Evolutionary conservation across 1,140 invertebrate genomes (phyloP), one percentile per base, ranked within the genome.

Genomic region (Streblospio benedicti): DNA sequence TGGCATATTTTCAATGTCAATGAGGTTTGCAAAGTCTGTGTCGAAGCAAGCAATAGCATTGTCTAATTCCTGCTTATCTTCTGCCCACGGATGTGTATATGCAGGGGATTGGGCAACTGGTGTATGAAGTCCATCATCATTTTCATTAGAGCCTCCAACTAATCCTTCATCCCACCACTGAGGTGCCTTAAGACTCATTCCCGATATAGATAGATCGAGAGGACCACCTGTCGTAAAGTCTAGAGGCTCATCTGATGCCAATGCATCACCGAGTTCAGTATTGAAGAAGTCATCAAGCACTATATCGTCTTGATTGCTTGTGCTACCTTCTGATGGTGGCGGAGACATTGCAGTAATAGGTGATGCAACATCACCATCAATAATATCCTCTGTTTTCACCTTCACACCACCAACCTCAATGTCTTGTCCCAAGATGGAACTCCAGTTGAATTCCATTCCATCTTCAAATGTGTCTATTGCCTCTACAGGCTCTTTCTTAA

Each of bases 361-460:
- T 14, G 49, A 31, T 31, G 58, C 61, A 35, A 67, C 66, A 31
- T 64, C 61, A 49, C 65, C 65, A 38, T 71, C 68, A 38, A 76
- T 61, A 18, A 76, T 69, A 16, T 74, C 68, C 62, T 76, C 76
- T 4, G 76, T 74, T 68, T 78, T 77, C 28, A 79, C 69, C 54
- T 60, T 67, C 12, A 72, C 63, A 6, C 76, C 76, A 44, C 69
- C 73, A 43, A 80, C 75, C 54, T 77, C 75, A 28, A 80, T 77
- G 55, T 80, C 76, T 44, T 79, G 76, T 58, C 76, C 77, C n/a
- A 81, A 65, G 23, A 81, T 71, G n/a, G 77, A 66, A 35, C 76
- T 79, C 77, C 75, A 80, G 67, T 71, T 80, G 51, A 79, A 72
- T 59, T 79, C 77, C 23, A 54, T 25, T 18, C 4, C n/a, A 23